Conservation (phyloP, 2,797 vertebrate genomes). For the Amblyraja radiata region DNA sequence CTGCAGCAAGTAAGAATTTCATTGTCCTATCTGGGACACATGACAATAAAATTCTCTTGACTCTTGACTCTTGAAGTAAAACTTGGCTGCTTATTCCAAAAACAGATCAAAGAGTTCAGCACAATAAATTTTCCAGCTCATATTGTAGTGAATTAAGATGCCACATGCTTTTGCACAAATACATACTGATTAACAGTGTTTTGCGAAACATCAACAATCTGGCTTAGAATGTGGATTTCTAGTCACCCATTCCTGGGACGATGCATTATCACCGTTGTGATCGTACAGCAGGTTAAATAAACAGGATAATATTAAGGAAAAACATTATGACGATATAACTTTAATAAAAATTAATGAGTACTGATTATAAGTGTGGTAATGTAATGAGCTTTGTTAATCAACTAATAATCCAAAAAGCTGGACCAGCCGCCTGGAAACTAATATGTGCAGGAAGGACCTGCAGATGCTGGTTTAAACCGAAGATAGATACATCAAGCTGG, state of each 20-base stretch:
- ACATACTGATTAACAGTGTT: not conserved
- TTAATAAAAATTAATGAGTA: not conserved
- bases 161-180: not conserved
- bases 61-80: not conserved
- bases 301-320: not conserved
- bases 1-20: no score
- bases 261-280: not conserved
- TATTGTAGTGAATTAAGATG: not conserved
- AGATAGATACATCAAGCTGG: no score
- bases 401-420: not conserved
- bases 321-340: not conserved
- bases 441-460: no score
- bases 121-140: not conserved
- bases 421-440: no score
- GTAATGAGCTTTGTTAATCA: not conserved
- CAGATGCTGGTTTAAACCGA: no score
- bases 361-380: not conserved
- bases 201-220: not conserved
- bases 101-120: not conserved
- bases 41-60: no score
- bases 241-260: not conserved
- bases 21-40: no score
- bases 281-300: not conserved
- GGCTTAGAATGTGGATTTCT: not conserved
- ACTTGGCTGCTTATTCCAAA: not conserved